phyloP scores from a whole-genome alignment of 2,888 invertebrate species.

The Melanophora roralis region DNA sequence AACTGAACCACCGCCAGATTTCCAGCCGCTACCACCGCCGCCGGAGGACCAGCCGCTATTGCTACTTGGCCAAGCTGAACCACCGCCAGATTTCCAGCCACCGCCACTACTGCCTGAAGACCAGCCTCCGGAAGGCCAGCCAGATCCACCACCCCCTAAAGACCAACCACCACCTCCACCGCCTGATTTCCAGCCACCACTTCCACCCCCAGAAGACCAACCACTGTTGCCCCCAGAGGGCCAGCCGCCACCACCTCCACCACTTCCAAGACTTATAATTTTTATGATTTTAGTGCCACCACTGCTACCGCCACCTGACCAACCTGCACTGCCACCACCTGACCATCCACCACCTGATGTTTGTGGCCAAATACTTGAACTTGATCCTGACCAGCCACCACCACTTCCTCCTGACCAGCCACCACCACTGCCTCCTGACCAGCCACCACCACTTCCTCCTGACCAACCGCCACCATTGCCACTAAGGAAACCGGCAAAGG shows the following conservation, averaged over 20 bases:
- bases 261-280: constrained; percentile 43
- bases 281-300: constrained; percentile 50
- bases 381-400: constrained; percentile 57
- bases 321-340: constrained; percentile 63
- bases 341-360: constrained; percentile 64
- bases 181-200: constrained; percentile 66
- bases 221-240: constrained; percentile 61
- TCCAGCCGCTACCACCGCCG: constrained; percentile 55
- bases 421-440: constrained; percentile 58
- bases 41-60: constrained; percentile 47
- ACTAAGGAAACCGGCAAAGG: constrained; percentile 64
- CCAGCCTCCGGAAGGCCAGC: constrained; percentile 63
- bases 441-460: constrained; percentile 59
- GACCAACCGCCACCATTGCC: constrained; percentile 64
- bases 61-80: constrained; percentile 62
- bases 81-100: constrained; percentile 63
- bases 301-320: constrained; percentile 54
- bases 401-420: constrained; percentile 65
- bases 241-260: constrained; percentile 66
- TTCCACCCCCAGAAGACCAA: constrained; percentile 57
- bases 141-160: constrained; percentile 61
- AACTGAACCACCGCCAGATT: constrained; percentile 61
- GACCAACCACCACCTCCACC: constrained; percentile 55
- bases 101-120: constrained; percentile 60
- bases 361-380: constrained; percentile 52